Percentiles rank a stretch among this genome's conserved stretches.
These are phyloP conservation scores for Temnothorax nylanderi DNA, from an alignment of 1,140 invertebrate species.

Conservation along the genomic window DNA sequence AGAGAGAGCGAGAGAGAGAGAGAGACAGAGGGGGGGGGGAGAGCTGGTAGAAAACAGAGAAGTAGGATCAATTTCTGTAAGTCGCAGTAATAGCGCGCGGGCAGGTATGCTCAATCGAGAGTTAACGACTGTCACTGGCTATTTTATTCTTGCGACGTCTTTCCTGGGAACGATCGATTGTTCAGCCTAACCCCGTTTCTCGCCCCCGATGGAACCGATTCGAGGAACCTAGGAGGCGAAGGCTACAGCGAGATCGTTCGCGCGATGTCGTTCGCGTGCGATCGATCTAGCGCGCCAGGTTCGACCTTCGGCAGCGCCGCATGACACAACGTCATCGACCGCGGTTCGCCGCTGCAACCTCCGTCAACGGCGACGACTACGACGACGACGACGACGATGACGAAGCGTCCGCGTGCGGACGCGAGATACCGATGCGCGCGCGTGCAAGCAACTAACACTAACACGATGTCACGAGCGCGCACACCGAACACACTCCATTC, in stretches of 20 bases:
- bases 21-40: not conserved
- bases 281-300: constrained; percentile 49
- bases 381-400: constrained; percentile 13
- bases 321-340: constrained; percentile 52
- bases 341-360: constrained; percentile 20
- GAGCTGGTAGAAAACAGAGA: not conserved
- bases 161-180: constrained; percentile 49
- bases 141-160: constrained; percentile 15
- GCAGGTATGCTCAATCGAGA: not conserved
- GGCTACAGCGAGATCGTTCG: constrained; percentile 22
- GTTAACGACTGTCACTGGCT: constrained; percentile 7
- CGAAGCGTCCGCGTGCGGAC: constrained; percentile 32
- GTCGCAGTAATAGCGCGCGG: not conserved
- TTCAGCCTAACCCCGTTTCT: constrained; percentile 52
- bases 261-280: constrained; percentile 29
- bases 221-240: constrained; percentile 10
- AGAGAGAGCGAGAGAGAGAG: not conserved
- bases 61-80: not conserved
- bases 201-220: not conserved
- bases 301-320: constrained; percentile 53
- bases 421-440: constrained; percentile 11
- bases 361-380: not conserved
- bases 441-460: constrained; percentile 10
- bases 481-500: not conserved
- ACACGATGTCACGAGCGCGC: constrained; percentile 10